phyloP scores from a whole-genome alignment of 2,113 vertebrate genomes.

The Zosterops pallidus region DNA sequence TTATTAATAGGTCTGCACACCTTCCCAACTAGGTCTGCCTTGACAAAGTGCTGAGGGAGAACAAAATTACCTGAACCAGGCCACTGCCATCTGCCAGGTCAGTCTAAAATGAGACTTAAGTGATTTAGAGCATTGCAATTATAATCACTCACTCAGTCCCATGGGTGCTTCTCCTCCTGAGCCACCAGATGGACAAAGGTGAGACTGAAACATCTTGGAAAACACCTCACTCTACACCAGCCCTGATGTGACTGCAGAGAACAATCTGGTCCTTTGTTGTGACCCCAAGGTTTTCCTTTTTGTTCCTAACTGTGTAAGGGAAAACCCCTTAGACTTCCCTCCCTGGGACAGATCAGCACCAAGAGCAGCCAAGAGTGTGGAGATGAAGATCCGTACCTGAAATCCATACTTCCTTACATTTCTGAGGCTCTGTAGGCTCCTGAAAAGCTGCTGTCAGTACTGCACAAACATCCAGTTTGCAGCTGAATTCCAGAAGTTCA shows the following conservation, averaged over 20 bases:
- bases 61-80: not conserved
- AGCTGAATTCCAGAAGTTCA: not conserved
- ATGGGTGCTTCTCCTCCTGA: not conserved
- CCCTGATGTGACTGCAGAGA: not conserved
- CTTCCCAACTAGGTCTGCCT: not conserved
- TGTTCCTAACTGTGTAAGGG: not conserved
- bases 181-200: not conserved
- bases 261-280: not conserved
- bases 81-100: not conserved
- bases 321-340: not conserved
- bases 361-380: rapidly evolving
- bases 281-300: not conserved
- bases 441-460: not conserved
- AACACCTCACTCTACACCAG: not conserved
- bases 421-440: not conserved
- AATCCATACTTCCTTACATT: not conserved
- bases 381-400: not conserved
- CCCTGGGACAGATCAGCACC: not conserved
- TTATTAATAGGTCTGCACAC: not conserved
- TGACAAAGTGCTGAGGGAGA: not conserved
- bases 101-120: not conserved
- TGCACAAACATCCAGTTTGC: not conserved
- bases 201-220: not conserved
- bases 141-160: not conserved
- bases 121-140: not conserved